Conservation (phyloP, 2,113 vertebrate genomes). For the Maccullochella peelii region DNA sequence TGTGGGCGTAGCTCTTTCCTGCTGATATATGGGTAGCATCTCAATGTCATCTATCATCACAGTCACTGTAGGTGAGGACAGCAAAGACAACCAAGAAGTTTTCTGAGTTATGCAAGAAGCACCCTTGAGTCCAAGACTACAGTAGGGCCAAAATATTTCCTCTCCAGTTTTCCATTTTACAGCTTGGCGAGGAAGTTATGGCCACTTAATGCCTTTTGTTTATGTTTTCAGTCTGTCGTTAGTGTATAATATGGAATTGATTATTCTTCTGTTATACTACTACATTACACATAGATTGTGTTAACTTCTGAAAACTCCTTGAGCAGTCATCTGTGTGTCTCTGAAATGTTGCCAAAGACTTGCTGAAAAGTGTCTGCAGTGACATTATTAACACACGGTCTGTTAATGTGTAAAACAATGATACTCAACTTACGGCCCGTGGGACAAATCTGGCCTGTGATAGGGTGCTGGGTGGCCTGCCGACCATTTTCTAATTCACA, state of each 20-base stretch:
- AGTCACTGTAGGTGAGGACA: conserved; percentile 19
- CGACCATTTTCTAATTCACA: too few species aligned
- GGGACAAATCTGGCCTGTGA: too few species aligned
- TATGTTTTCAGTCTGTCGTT: conserved; percentile 8
- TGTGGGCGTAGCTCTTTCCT: conserved; percentile 3
- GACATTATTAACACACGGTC: not conserved
- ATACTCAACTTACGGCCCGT: too few species aligned
- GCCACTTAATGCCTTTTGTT: not conserved
- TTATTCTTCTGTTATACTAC: not conserved
- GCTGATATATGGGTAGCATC: conserved; percentile 11
- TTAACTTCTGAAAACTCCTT: not conserved
- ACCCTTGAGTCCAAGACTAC: not conserved
- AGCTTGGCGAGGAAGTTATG: not conserved
- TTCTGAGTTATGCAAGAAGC: conserved; percentile 1
- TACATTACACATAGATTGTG: not conserved
- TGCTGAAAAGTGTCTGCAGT: not conserved
- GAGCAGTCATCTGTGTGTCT: not conserved
- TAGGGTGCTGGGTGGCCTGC: too few species aligned
- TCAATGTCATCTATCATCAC: conserved; percentile 38
- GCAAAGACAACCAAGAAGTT: not conserved
- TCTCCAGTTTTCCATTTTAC: conserved; percentile 11
- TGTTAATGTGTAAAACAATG: not conserved
- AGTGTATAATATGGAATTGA: not conserved
- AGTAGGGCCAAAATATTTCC: not conserved
- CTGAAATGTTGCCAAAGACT: not conserved